Evolutionary conservation across 1,140 invertebrate species (phyloP), one percentile per base, ranked within the genome.

Genomic region (Drosophila asahinai): DNA sequence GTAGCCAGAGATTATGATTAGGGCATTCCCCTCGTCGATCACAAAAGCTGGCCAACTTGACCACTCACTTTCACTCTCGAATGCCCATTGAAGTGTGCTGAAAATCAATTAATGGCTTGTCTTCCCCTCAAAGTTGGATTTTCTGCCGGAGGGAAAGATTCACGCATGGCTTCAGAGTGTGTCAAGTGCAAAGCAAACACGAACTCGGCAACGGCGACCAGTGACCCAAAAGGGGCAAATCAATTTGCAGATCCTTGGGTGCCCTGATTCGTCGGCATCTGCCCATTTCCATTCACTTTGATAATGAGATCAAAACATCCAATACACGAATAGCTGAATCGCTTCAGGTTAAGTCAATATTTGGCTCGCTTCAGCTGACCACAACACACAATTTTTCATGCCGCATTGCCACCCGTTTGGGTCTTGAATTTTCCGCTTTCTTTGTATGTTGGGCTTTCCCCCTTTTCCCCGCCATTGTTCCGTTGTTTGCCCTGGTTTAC

Each of bases 171-270:
- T 90, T 81, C 78, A 78, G 63, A 66, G 71, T 89, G 70, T 90
- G 86, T 89, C 84, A 89, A 90, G 86, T 90, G 84, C 84, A 89
- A 75, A 47, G 62, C 86, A 89, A 90, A 89, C 81, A 81, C 59
- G 57, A 45, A 43, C 9, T 2, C 12, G 12, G 40, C 42, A 42
- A 30, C 15, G 30, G 43, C 17, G 43, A 19, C 72, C 80, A 77
- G 66, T 60, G 78, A 74, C 57, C 79, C 78, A 58, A 68, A 52
- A 72, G 77, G 65, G 61, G 66, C 51, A 87, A 89, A 87, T 81
- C 83, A 80, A 87, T 87, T 87, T 87, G 58, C 58, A 38, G 40
- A 65, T 47, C 55, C 64, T 9, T 43, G n/a, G 76, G 59, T 55
- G 72, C 63, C 48, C 59, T 66, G 61, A 81, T 57, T 55, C 40